Conservation (phyloP, 2,113 vertebrate genomes). For the Leuciscus idus region DNA sequence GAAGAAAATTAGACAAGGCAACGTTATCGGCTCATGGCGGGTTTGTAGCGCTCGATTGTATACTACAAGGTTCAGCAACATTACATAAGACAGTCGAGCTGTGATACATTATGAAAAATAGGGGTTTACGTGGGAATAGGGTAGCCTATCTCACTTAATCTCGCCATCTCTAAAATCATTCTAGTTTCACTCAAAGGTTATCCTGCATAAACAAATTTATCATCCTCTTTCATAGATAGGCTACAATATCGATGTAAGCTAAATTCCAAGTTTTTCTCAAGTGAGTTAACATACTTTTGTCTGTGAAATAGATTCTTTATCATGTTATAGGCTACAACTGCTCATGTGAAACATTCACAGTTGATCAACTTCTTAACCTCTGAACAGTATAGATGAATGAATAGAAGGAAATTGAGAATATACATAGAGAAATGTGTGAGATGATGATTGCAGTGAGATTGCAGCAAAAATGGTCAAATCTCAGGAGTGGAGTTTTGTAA, state of each 20-base stretch:
- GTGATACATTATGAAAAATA: slow-evolving; percentile 45
- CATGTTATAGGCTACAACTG: not conserved
- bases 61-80: not conserved
- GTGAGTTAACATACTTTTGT: not conserved
- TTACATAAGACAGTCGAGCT: slow-evolving; percentile 31
- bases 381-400: slow-evolving; percentile 27
- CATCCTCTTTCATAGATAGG: not conserved
- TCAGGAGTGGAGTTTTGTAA: not conserved
- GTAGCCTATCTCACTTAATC: slow-evolving; percentile 59
- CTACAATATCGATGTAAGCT: slow-evolving; percentile 6
- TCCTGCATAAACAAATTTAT: slow-evolving; percentile 12
- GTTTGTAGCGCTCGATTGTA: not conserved
- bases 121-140: slow-evolving; percentile 48
- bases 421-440: not conserved
- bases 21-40: not conserved
- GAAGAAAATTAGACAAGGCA: not conserved
- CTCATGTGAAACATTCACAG: not conserved
- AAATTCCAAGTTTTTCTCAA: not conserved
- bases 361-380: not conserved
- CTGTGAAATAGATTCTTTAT: not conserved
- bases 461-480: slow-evolving; percentile 56
- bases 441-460: slow-evolving; percentile 54
- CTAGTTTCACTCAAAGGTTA: slow-evolving; percentile 20
- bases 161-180: slow-evolving; percentile 57
- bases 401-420: not conserved